A percentile compares a stretch with the other conserved stretches of the same genome.
Conservation (phyloP, 2,888 invertebrate species). For the Ornithoptera priamus region DNA sequence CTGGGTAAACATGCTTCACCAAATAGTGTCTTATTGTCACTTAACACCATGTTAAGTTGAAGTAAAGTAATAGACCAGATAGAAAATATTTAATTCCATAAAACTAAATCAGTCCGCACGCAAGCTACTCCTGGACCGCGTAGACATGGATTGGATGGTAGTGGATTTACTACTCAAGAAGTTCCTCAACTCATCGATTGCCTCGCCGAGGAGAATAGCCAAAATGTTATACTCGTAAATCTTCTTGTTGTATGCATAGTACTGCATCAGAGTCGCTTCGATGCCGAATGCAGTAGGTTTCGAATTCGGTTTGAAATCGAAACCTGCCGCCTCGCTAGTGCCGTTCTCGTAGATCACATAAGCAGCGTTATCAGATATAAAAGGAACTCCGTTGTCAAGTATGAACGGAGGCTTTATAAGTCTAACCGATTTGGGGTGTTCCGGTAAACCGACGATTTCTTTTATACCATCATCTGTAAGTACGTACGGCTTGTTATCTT, state of each 20-base stretch:
- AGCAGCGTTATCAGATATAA: slow-evolving; percentile 43
- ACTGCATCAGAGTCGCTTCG: slow-evolving; percentile 53
- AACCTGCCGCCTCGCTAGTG: slow-evolving; percentile 37
- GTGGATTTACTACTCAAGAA: slow-evolving; percentile 42
- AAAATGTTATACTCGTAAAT: slow-evolving; percentile 57
- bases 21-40: no score
- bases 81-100: no score
- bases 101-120: slow-evolving; percentile 1
- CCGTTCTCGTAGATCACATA: slow-evolving; percentile 50
- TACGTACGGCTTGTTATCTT: slow-evolving; percentile 27
- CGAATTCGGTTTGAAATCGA: slow-evolving; percentile 37
- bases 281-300: slow-evolving; percentile 51
- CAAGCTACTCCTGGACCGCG: slow-evolving; percentile 35
- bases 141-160: slow-evolving; percentile 43
- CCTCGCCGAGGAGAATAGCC: slow-evolving; percentile 16
- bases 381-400: slow-evolving; percentile 42
- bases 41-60: no score
- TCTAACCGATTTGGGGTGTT: slow-evolving; percentile 37
- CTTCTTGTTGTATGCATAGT: slow-evolving; percentile 54
- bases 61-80: no score
- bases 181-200: slow-evolving; percentile 40
- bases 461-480: slow-evolving; percentile 35
- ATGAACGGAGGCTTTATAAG: slow-evolving; percentile 50
- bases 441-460: slow-evolving; percentile 49
- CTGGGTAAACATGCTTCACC: no score